A percentile compares a stretch with the other conserved stretches of the same genome.
These are phyloP conservation scores for Cladopsammia gracilis DNA, from an alignment of 64 coral and sea anemone species.

Conservation along the genomic window DNA sequence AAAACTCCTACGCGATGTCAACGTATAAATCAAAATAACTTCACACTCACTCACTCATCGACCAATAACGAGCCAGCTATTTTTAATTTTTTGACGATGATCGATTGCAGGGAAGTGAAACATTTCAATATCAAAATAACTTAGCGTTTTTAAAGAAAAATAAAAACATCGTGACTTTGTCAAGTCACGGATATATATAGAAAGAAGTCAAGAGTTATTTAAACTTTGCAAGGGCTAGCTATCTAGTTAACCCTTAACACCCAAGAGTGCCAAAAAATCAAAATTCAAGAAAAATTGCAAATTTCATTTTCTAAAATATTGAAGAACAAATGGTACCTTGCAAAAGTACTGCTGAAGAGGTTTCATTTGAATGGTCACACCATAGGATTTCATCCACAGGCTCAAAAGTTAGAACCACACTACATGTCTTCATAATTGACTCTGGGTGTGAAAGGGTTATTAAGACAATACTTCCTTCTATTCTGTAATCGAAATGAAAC, in stretches of 20 bases:
- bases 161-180: neutral
- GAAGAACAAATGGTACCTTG: too few relatives aligned
- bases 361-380: too few relatives aligned
- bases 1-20: neutral
- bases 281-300: too few relatives aligned
- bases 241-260: neutral
- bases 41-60: neutral
- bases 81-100: neutral
- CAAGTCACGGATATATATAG: neutral
- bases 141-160: neutral
- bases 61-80: neutral
- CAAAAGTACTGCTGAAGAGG: too few relatives aligned
- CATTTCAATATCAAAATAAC: neutral
- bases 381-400: too few relatives aligned
- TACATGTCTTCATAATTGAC: too few relatives aligned
- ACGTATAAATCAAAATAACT: neutral
- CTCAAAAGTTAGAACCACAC: too few relatives aligned
- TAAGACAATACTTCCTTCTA: neutral
- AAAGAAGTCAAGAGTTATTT: slow-evolving; percentile 23
- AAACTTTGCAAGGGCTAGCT: neutral
- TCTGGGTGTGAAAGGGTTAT: too few relatives aligned
- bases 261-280: too few relatives aligned
- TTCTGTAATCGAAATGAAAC: neutral
- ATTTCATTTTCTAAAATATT: too few relatives aligned
- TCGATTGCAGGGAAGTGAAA: neutral